Percentiles rank a stretch among this genome's conserved stretches.
phyloP scores from a whole-genome alignment of 2,113 vertebrate species.

The Dasypus novemcinctus region DNA sequence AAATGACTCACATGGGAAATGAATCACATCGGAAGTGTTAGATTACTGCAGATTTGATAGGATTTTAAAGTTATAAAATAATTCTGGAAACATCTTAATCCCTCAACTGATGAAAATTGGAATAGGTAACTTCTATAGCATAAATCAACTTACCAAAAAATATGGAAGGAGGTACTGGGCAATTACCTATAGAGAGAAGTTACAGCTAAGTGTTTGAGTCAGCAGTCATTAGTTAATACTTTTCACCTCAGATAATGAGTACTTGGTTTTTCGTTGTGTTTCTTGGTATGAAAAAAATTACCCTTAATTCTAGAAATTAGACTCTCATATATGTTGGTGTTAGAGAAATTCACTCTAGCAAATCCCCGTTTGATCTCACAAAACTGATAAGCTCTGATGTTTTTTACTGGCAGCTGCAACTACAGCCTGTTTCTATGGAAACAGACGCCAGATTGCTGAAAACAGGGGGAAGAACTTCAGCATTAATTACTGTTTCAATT shows the following conservation, averaged over 20 bases:
- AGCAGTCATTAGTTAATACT: slow-evolving; percentile 16
- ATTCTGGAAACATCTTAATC: not conserved
- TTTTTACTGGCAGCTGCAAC: slow-evolving; percentile 21
- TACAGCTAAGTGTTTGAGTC: not conserved
- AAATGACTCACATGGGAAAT: not conserved
- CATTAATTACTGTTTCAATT: slow-evolving; percentile 74
- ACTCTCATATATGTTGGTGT: slow-evolving; percentile 1
- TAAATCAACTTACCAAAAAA: not conserved
- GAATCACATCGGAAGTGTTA: not conserved
- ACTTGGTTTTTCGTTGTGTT: slow-evolving; percentile 34
- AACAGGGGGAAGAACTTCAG: slow-evolving; percentile 67
- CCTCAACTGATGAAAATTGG: slow-evolving; percentile 3
- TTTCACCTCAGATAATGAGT: not conserved
- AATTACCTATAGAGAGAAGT: not conserved
- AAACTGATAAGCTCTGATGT: slow-evolving; percentile 38
- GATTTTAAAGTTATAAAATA: slow-evolving; percentile 19
- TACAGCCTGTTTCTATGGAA: slow-evolving; percentile 52
- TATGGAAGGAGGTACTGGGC: not conserved
- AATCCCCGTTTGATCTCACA: slow-evolving; percentile 21
- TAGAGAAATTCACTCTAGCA: slow-evolving; percentile 30
- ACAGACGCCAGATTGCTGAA: slow-evolving; percentile 63
- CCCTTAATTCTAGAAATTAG: slow-evolving; percentile 32
- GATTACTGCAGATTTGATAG: not conserved
- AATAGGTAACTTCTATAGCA: slow-evolving; percentile 15
- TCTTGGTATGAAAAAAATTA: not conserved